Evolutionary conservation across 2,888 invertebrate genomes (phyloP), one percentile per base, ranked within the genome.

Genomic region (Hypomecis punctinalis): DNA sequence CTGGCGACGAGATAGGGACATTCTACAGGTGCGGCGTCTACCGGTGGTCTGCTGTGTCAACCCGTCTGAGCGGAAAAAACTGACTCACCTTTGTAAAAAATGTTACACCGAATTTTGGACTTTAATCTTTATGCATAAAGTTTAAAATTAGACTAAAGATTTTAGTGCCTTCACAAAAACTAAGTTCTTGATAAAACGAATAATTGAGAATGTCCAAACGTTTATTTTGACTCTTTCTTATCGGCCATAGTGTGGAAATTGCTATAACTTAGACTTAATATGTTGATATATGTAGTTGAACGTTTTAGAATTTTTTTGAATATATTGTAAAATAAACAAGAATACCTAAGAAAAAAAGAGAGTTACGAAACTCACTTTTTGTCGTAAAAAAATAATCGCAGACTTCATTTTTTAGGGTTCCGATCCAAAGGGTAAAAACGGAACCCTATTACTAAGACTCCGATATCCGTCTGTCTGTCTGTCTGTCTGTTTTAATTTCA

Each of bases 21-120:
- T 89, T 89, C 88, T 89, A 90, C 89, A 90, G 91, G 90, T 91
- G 91, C 87, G 79, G 77, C 77, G 82, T 85, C 80, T 79, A 82
- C 76, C 76, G 91, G 92, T 91, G 92, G 92, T 77, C 90, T 81
- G 71, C 63, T 82, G 76, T 77, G 82, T 91, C 90, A 89, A 83
- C 75, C 70, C 72, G 76, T 77, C 66, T 69, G 61, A 72, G 63
- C 67, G 68, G 68, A 71, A 73, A 74, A 67, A 23, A 67, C 64
- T 42, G 46, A 58, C 33, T 66, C 35, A 58, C 40, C 46, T 58
- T 47, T 46, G 10, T 55, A 47, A 53, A 47, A 37, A 45, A n/a
- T 35, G 7, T 48, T 1, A 36, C 10, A n/a, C 10, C 48, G 6
- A 36, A 83, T 63, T 77, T 71, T 80, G 42, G 75, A 78, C 82